Conservation (phyloP, 2,797 vertebrate genomes). For the Sebastes nivosus region DNA sequence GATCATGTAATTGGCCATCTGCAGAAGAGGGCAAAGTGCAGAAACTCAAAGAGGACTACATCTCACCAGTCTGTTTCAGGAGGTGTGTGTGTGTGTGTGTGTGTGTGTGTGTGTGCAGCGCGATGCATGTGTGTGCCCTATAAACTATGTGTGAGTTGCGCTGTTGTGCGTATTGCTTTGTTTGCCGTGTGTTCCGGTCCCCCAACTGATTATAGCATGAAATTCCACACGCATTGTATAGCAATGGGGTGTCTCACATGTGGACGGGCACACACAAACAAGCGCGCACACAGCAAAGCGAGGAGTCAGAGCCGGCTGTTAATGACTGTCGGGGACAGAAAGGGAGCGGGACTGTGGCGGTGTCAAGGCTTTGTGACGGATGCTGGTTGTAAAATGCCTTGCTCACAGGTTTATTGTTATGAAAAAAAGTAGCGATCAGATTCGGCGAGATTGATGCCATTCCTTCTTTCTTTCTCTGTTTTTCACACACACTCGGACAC, state of each 20-base stretch:
- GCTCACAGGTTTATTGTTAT: slow-evolving; percentile 72
- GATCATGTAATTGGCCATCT: slow-evolving; percentile 62
- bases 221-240: slow-evolving; percentile 67
- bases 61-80: slow-evolving; percentile 12
- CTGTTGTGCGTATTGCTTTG: slow-evolving; percentile 47
- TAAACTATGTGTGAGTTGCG: neutral
- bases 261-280: slow-evolving; percentile 55
- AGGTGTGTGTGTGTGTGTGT: neutral
- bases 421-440: slow-evolving; percentile 56
- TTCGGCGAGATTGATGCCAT: slow-evolving; percentile 65
- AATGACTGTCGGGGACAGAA: slow-evolving; percentile 62
- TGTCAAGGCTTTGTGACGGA: slow-evolving; percentile 68
- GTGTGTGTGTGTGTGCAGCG: neutral
- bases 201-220: slow-evolving; percentile 66
- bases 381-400: slow-evolving; percentile 73
- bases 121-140: neutral
- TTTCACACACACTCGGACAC: slow-evolving; percentile 38
- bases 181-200: slow-evolving; percentile 68
- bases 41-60: slow-evolving; percentile 16
- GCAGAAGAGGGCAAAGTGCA: slow-evolving; percentile 51
- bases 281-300: slow-evolving; percentile 17
- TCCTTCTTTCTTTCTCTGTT: slow-evolving; percentile 30
- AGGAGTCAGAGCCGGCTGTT: slow-evolving; percentile 63
- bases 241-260: slow-evolving; percentile 57
- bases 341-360: slow-evolving; percentile 49